Percentiles rank a stretch among this genome's conserved stretches.
Evolutionary conservation across 2,888 invertebrate species (phyloP).

Genomic region (Acanthosepion lycidas): DNA sequence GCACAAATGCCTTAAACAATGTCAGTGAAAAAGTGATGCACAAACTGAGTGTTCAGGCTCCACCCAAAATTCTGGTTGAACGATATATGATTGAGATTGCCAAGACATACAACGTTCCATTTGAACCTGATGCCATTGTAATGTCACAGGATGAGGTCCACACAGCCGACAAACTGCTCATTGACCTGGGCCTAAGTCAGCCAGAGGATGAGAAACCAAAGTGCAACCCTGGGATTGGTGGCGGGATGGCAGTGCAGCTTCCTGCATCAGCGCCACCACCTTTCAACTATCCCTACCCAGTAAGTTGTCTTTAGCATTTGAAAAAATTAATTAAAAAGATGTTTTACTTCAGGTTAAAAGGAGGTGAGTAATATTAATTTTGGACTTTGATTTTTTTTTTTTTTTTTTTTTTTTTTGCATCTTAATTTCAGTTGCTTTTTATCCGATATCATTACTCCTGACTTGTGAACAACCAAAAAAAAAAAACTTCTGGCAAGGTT

Average conservation of each 20-base stretch:
- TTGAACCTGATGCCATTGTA: constrained; percentile 88
- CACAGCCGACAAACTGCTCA: constrained; percentile 66
- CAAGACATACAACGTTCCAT: constrained; percentile 93
- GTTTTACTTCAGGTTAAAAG: not conserved
- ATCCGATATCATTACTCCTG: too few relatives aligned
- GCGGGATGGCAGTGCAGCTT: constrained; percentile 51
- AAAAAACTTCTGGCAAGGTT: too few relatives aligned
- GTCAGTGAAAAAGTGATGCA: constrained; percentile 89
- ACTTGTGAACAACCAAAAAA: too few relatives aligned
- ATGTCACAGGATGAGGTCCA: constrained; percentile 69
- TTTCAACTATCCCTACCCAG: not conserved
- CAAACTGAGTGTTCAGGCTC: constrained; percentile 80
- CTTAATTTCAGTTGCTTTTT: too few relatives aligned
- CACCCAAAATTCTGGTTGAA: constrained; percentile 95
- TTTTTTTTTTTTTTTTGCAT: not conserved
- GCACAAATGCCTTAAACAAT: constrained; percentile 85
- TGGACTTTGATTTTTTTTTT: not conserved
- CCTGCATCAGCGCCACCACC: not conserved
- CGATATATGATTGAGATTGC: constrained; percentile 95
- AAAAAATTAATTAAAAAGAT: not conserved
- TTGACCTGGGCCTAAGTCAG: constrained; percentile 61
- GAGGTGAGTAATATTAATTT: not conserved
- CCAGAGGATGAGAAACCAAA: constrained; percentile 48
- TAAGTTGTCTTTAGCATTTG: not conserved
- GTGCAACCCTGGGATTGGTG: constrained; percentile 59